phyloP scores from a whole-genome alignment of 1,140 invertebrate species.

The Drosophila fuyamai region DNA sequence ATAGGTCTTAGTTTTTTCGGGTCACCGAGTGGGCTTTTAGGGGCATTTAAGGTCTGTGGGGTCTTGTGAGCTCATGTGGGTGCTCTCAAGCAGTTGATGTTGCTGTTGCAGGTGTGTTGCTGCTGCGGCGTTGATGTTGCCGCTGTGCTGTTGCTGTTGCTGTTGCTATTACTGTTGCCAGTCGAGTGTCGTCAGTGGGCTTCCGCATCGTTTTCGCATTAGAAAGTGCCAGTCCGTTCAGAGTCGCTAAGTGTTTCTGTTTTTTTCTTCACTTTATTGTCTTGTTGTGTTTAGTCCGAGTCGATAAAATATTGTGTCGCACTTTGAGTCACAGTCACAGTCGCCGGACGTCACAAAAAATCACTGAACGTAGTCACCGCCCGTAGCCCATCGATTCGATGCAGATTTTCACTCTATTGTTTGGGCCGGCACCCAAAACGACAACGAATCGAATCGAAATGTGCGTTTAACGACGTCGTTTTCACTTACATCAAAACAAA shows the following conservation, averaged over 20 bases:
- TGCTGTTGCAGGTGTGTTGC: constrained; percentile 4
- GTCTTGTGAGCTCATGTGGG: constrained; percentile 56
- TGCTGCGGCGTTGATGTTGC: neutral
- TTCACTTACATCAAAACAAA: constrained; percentile 50
- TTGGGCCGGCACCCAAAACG: constrained; percentile 22
- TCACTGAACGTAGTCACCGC: constrained; percentile 12
- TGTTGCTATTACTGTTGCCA: constrained; percentile 1
- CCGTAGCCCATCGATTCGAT: constrained; percentile 55
- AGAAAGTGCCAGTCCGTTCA: constrained; percentile 48
- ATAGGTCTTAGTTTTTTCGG: constrained; percentile 21
- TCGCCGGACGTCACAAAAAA: neutral
- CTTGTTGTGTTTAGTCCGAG: constrained; percentile 2
- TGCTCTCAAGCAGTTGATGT: constrained; percentile 20
- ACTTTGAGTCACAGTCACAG: constrained; percentile 1
- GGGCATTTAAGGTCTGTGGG: constrained; percentile 14
- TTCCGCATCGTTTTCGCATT: constrained; percentile 50
- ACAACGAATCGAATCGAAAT: constrained; percentile 49
- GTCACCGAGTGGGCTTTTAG: constrained; percentile 26
- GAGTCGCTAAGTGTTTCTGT: constrained; percentile 23
- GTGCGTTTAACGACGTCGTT: constrained; percentile 66
- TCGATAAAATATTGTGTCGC: neutral
- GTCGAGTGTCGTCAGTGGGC: constrained; percentile 11
- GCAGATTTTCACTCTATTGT: constrained; percentile 81
- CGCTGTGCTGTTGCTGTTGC: constrained; percentile 1
- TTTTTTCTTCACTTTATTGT: constrained; percentile 6